Percentiles rank a stretch among this genome's conserved stretches.
Evolutionary conservation across 2,888 invertebrate species (phyloP).

Genomic region (Ochropacha duplaris): DNA sequence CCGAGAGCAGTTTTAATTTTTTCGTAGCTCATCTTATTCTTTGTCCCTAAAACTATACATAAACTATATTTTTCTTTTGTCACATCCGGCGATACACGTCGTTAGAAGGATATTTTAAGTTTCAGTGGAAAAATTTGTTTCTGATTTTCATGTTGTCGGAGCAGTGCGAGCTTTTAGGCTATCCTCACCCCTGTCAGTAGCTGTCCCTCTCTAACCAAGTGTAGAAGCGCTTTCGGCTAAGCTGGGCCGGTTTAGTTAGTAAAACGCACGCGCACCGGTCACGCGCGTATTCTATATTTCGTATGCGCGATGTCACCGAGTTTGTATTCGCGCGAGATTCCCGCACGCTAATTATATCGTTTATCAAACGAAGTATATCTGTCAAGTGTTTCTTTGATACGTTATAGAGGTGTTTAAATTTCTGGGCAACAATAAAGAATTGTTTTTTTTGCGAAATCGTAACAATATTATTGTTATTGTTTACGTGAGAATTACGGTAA

Average conservation of each 20-base stretch:
- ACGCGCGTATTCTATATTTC: conserved; percentile 43
- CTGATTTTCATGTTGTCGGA: conserved; percentile 52
- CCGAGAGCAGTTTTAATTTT: background rate
- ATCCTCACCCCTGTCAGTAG: conserved; percentile 28
- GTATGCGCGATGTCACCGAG: conserved; percentile 33
- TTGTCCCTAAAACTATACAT: background rate
- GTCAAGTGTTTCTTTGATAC: conserved; percentile 31
- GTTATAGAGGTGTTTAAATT: conserved; percentile 27
- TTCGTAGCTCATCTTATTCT: background rate
- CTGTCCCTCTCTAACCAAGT: conserved; percentile 60
- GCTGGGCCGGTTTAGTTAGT: conserved; percentile 61
- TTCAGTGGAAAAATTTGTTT: conserved; percentile 38
- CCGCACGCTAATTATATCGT: conserved; percentile 45
- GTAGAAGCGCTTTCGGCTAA: conserved; percentile 58
- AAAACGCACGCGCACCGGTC: conserved; percentile 70
- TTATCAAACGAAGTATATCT: conserved; percentile 33
- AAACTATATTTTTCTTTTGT: conserved; percentile 3
- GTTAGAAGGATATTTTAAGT: conserved; percentile 24
- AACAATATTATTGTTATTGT: background rate
- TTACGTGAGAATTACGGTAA: background rate
- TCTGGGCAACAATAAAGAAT: conserved; percentile 33
- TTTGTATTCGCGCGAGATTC: conserved; percentile 26
- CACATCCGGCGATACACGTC: conserved; percentile 6
- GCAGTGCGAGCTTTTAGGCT: conserved; percentile 49
- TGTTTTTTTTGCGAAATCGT: background rate